phyloP scores from a whole-genome alignment of 2,113 vertebrate species.

The Campylorhamphus procurvoides region DNA sequence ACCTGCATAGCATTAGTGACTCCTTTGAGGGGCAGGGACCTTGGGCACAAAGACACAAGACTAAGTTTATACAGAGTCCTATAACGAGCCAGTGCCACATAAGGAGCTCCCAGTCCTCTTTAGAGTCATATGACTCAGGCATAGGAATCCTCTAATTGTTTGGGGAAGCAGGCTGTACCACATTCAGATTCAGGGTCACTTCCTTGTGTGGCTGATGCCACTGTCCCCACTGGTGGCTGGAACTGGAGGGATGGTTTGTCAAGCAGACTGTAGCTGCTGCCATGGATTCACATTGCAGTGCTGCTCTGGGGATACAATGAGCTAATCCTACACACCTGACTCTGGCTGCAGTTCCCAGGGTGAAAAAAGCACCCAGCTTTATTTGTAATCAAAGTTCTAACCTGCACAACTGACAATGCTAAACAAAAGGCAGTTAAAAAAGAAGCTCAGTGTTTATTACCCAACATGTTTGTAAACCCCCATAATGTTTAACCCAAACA shows the following conservation, averaged over 20 bases:
- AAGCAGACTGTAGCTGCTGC: neutral
- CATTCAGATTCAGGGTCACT: neutral
- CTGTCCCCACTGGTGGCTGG: neutral
- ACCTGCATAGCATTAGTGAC: accelerated
- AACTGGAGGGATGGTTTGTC: neutral
- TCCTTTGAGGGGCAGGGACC: neutral
- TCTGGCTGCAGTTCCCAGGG: neutral
- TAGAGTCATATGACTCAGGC: neutral
- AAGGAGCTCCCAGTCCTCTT: neutral
- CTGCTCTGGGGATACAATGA: neutral
- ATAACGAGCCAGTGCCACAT: neutral
- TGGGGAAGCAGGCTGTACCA: neutral
- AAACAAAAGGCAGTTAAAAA: neutral
- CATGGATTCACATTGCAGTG: neutral
- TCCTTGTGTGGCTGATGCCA: neutral
- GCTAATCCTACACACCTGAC: neutral
- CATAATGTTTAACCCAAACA: neutral
- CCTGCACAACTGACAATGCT: neutral
- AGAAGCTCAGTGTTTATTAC: neutral
- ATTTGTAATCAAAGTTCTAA: neutral
- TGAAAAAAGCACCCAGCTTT: neutral
- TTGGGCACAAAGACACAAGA: neutral
- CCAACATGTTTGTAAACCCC: neutral
- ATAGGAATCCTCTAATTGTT: neutral
- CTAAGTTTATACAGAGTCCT: neutral